Evolutionary conservation across 2,888 invertebrate species (phyloP).

Genomic region (Diaprepes abbreviatus): DNA sequence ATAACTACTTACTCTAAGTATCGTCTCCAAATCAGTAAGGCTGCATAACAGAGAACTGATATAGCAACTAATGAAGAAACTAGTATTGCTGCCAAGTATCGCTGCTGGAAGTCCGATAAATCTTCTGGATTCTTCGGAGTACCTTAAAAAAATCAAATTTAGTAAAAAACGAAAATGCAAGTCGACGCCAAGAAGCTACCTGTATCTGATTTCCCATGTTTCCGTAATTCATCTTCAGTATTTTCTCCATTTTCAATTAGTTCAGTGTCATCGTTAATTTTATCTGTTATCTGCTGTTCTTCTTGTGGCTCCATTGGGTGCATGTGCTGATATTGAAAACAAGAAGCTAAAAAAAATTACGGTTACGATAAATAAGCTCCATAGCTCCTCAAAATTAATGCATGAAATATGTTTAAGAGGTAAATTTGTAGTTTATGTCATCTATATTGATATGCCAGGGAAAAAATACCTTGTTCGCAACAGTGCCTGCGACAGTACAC

Average conservation of each 20-base stretch:
- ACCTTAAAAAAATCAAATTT: neutral
- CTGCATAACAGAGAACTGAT: slow-evolving; percentile 64
- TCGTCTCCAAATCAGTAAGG: slow-evolving; percentile 66
- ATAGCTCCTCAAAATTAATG: no score
- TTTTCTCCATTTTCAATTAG: slow-evolving; percentile 49
- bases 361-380: no score
- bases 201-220: slow-evolving; percentile 2
- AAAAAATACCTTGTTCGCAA: no score
- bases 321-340: neutral
- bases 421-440: no score
- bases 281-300: slow-evolving; percentile 28
- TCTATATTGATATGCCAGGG: no score
- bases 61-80: slow-evolving; percentile 61
- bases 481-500: no score
- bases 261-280: slow-evolving; percentile 44
- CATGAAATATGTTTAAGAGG: no score
- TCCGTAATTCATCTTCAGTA: slow-evolving; percentile 49
- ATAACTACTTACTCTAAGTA: slow-evolving; percentile 68
- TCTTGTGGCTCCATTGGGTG: slow-evolving; percentile 32
- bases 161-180: neutral
- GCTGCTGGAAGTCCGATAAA: slow-evolving; percentile 29
- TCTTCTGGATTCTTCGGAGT: neutral
- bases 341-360: neutral
- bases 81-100: slow-evolving; percentile 56
- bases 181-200: neutral